phyloP scores from a whole-genome alignment of 2,113 vertebrate genomes.

The Oncorhynchus tshawytscha region DNA sequence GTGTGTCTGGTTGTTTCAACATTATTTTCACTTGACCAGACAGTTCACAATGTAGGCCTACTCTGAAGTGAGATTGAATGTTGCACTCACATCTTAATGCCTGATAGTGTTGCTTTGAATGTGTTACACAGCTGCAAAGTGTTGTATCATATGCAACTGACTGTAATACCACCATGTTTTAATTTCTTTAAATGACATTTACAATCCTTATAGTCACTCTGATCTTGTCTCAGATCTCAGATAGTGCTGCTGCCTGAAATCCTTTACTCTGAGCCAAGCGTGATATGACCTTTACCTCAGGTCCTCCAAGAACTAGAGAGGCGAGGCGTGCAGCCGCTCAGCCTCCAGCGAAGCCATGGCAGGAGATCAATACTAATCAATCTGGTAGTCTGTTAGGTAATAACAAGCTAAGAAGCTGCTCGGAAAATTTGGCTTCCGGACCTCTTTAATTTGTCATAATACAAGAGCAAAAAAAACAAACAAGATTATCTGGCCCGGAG shows the following conservation, averaged over 20 bases:
- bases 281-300: constrained; percentile 65
- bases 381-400: constrained; percentile 79
- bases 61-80: neutral
- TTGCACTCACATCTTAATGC: neutral
- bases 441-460: constrained; percentile 79
- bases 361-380: constrained; percentile 76
- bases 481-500: constrained; percentile 64
- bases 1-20: constrained; percentile 13
- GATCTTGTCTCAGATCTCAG: neutral
- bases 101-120: neutral
- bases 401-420: constrained; percentile 67
- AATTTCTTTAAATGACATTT: neutral
- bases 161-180: neutral
- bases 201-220: neutral
- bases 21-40: neutral
- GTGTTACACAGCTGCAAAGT: neutral
- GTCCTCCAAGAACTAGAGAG: constrained; percentile 51
- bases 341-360: constrained; percentile 16
- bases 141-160: neutral
- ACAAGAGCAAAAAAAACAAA: constrained; percentile 66
- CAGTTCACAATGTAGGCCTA: neutral
- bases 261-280: constrained; percentile 51
- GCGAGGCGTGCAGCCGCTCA: constrained; percentile 3
- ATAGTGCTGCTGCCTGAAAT: constrained; percentile 19
- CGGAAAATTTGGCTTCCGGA: constrained; percentile 71